Percentiles rank a stretch among this genome's conserved stretches.
Evolutionary conservation across 2,113 vertebrate species (phyloP).

Genomic region (Solenodon paradoxus): DNA sequence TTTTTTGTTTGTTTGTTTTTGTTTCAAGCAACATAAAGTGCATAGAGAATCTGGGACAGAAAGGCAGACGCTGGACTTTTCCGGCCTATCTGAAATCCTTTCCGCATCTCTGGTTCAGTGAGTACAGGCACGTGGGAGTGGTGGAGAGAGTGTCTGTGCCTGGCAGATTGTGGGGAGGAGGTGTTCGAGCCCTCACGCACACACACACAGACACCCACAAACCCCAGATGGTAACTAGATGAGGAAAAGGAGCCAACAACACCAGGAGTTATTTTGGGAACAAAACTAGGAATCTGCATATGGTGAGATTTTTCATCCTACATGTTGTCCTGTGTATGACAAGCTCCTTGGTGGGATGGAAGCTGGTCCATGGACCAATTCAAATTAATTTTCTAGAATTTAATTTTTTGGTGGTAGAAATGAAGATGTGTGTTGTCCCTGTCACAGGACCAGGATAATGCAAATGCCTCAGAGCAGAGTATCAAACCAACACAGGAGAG

Average conservation of each 20-base stretch:
- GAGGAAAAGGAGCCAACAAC: slow-evolving; percentile 62
- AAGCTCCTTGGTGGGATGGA: background rate
- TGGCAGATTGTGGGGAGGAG: slow-evolving; percentile 75
- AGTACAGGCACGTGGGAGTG: background rate
- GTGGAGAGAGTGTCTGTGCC: slow-evolving; percentile 39
- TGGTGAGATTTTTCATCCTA: slow-evolving; percentile 58
- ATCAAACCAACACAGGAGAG: background rate
- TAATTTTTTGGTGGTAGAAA: background rate
- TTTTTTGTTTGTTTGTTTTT: background rate
- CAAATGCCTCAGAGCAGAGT: background rate
- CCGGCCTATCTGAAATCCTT: slow-evolving; percentile 11
- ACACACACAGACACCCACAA: slow-evolving; percentile 55
- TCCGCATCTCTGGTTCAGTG: background rate
- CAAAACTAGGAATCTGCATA: slow-evolving; percentile 62
- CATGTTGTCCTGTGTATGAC: slow-evolving; percentile 43
- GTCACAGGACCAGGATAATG: background rate
- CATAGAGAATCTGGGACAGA: background rate
- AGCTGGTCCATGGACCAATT: slow-evolving; percentile 31
- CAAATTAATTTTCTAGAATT: background rate
- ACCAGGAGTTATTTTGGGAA: slow-evolving; percentile 76
- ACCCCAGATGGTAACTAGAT: slow-evolving; percentile 71
- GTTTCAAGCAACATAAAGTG: background rate
- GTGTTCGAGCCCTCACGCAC: background rate
- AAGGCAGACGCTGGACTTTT: background rate
- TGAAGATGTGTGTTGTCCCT: background rate